Base-by-base conservation (phyloP, 2,797 vertebrate genomes). In the Darevskia mixta region DNA sequence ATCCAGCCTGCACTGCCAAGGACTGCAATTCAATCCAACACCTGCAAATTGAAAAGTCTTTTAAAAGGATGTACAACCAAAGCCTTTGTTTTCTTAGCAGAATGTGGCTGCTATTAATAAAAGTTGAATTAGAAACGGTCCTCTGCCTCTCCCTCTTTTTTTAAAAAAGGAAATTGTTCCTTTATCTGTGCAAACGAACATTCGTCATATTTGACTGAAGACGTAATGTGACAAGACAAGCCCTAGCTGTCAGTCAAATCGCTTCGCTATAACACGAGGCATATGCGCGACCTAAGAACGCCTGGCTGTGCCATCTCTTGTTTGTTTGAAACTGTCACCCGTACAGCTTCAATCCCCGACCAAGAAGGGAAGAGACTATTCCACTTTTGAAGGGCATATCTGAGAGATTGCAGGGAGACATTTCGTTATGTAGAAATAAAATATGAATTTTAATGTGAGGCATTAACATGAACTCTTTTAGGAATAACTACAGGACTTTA, bases 381-480 rank as follows among this genome's bases (percentile, higher is more conserved):
- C 83, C 2, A 18, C 85, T 88, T 97, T 92, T 96, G 91, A 95
- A 97, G 96, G 95, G 92, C 95, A 94, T 2, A 27, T 80, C 81
- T 90, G 88, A 82, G 92, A 94, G 91, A 91, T 87, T 90, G 84
- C 92, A 83, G 92, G 79, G 94, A 95, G 89, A 88, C 78, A 55
- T 79, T 86, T 87, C 88, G 87, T 91, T 92, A 88, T 87, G 94
- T 88, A 82, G 94, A 91, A 95, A 92, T 92, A 94, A 94, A 94
- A 86, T 82, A 91, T 95, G 93, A 95, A 96, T 96, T 93, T 94
- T 95, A 95, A 95, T 95, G 94, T 0, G 73, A 87, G 84, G 85
- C 92, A 95, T 95, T 95, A 95, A 92, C 94, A 93, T 92, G 94
- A 95, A 88, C 94, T 94, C 94, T 95, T 93, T 94, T 85, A 95